These are phyloP conservation scores for Ptychochromis oligacanthus DNA, from an alignment of 2,113 vertebrate genomes.

Conservation along the genomic window DNA sequence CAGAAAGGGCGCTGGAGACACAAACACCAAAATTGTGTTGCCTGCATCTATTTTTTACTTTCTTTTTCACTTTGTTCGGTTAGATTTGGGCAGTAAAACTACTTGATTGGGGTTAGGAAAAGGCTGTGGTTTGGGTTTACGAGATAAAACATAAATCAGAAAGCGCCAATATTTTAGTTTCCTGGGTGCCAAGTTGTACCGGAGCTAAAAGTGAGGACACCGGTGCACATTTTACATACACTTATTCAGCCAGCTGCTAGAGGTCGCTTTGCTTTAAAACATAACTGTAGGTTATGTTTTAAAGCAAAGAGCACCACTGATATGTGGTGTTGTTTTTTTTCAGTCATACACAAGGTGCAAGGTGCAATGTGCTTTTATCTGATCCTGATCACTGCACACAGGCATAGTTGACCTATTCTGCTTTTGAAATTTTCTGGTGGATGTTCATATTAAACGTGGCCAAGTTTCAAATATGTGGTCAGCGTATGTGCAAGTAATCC, in stretches of 20 bases:
- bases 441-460: neutral
- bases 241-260: too few species aligned
- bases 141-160: rapidly evolving
- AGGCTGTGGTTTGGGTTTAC: neutral
- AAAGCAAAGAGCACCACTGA: neutral
- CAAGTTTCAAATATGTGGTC: neutral
- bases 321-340: rapidly evolving
- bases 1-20: too few species aligned
- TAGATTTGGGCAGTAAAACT: neutral
- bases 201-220: too few species aligned
- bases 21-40: neutral
- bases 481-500: neutral
- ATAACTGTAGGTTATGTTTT: neutral
- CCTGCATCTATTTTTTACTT: too few species aligned
- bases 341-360: too few species aligned
- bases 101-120: neutral
- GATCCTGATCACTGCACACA: too few species aligned
- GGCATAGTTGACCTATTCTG: too few species aligned
- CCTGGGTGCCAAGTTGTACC: too few species aligned
- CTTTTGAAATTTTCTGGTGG: too few species aligned
- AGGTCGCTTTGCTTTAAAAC: neutral
- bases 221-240: too few species aligned
- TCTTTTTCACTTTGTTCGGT: neutral
- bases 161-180: too few species aligned
- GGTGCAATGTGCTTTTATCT: too few species aligned